phyloP scores from a whole-genome alignment of 2,113 vertebrate genomes.

The Onychostruthus taczanowskii region DNA sequence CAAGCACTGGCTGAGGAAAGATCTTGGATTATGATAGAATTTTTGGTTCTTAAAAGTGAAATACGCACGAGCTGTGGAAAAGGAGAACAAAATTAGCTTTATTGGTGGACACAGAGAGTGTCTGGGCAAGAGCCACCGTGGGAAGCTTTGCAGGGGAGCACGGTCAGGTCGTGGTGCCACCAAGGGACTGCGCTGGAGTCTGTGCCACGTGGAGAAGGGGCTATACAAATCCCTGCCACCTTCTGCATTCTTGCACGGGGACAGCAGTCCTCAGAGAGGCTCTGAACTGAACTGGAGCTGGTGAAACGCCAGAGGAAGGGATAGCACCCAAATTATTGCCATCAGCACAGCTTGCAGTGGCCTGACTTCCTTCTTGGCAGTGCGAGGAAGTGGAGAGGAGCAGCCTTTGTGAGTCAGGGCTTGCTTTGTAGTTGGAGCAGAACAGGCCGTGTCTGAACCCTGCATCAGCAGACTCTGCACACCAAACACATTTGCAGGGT shows the following conservation, averaged over 20 bases:
- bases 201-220: not conserved
- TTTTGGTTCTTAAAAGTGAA: not conserved
- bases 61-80: not conserved
- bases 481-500: slow-evolving; percentile 12
- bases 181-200: not conserved
- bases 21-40: not conserved
- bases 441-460: slow-evolving; percentile 6
- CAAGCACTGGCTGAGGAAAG: not conserved
- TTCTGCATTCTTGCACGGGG: slow-evolving; percentile 5
- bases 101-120: not conserved
- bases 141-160: not conserved
- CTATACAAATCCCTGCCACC: not conserved
- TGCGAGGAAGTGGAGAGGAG: slow-evolving; percentile 8
- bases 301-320: slow-evolving; percentile 32
- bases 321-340: slow-evolving; percentile 15
- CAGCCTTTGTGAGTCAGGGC: slow-evolving; percentile 59
- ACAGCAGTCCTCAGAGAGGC: not conserved
- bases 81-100: fast-evolving
- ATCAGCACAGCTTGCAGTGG: slow-evolving; percentile 37
- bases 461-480: slow-evolving; percentile 62
- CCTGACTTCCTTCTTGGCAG: slow-evolving; percentile 58
- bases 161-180: not conserved
- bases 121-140: not conserved
- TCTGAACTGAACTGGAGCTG: not conserved
- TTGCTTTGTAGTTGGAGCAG: slow-evolving; percentile 57